Conservation (phyloP, 1,140 invertebrate species). For the Eriocheir sinensis region DNA sequence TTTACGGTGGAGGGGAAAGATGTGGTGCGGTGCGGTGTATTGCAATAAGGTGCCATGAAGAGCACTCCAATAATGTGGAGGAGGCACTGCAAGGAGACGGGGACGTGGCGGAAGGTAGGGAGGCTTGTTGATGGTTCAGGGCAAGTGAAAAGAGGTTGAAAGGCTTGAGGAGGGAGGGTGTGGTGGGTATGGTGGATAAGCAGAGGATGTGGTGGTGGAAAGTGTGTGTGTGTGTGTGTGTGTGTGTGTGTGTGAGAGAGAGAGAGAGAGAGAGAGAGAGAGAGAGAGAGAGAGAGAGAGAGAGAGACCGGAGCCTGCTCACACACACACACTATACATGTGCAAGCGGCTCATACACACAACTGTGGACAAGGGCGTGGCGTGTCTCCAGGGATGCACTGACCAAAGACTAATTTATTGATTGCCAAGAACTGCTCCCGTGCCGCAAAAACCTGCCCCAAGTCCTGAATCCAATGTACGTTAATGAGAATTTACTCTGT, state of each 20-base stretch:
- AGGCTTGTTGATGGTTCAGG: neutral
- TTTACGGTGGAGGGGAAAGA: neutral
- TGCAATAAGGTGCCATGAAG: neutral
- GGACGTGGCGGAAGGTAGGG: neutral
- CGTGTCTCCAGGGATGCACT: neutral
- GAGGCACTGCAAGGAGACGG: neutral
- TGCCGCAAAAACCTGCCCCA: neutral
- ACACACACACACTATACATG: no score
- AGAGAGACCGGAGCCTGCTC: neutral
- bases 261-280: neutral
- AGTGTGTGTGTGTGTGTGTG: neutral
- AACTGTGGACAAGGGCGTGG: neutral
- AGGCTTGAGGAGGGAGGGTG: neutral
- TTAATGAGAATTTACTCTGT: slow-evolving; percentile 1
- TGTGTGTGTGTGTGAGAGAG: neutral
- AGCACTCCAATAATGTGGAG: no score
- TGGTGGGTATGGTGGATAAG: neutral
- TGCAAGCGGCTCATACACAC: no score
- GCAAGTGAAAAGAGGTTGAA: neutral
- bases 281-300: neutral
- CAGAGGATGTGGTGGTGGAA: neutral
- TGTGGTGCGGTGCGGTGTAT: neutral
- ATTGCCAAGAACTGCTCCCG: slow-evolving; percentile 1
- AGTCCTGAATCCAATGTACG: neutral
- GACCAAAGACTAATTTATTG: neutral